These are phyloP conservation scores for Ammodytes dubius DNA, from an alignment of 2,113 vertebrate genomes.

Conservation along the genomic window DNA sequence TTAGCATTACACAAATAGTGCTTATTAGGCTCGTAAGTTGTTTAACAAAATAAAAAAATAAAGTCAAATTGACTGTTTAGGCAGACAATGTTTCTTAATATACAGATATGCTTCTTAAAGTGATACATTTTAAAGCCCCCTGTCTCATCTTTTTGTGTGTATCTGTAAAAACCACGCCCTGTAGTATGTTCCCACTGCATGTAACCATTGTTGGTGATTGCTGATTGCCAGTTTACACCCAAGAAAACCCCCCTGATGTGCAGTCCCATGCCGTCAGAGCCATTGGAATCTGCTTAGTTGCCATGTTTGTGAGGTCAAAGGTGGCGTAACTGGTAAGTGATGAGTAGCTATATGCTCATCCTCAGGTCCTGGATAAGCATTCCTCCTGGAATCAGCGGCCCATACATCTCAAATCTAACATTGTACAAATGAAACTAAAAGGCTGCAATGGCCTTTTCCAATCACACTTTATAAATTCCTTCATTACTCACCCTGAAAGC, in stretches of 20 bases:
- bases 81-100: neutral
- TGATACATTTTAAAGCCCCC: neutral
- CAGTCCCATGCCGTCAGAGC: neutral
- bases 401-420: constrained; percentile 11
- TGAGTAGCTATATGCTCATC: constrained; percentile 29
- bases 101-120: neutral
- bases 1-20: neutral
- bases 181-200: neutral
- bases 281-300: constrained; percentile 1
- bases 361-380: constrained; percentile 10
- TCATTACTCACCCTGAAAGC: constrained; percentile 67
- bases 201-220: neutral
- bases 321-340: constrained; percentile 23
- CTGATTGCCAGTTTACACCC: too few relatives aligned
- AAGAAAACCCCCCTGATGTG: neutral
- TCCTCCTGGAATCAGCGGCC: constrained; percentile 10
- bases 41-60: too few relatives aligned
- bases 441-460: constrained; percentile 27
- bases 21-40: too few relatives aligned
- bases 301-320: constrained; percentile 36
- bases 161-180: neutral
- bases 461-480: constrained; percentile 30
- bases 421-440: constrained; percentile 22
- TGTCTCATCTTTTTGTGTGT: neutral
- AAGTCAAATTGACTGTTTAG: neutral